These are phyloP conservation scores for Saccostrea glomerata DNA, from an alignment of 1,140 invertebrate genomes.

Conservation along the genomic window DNA sequence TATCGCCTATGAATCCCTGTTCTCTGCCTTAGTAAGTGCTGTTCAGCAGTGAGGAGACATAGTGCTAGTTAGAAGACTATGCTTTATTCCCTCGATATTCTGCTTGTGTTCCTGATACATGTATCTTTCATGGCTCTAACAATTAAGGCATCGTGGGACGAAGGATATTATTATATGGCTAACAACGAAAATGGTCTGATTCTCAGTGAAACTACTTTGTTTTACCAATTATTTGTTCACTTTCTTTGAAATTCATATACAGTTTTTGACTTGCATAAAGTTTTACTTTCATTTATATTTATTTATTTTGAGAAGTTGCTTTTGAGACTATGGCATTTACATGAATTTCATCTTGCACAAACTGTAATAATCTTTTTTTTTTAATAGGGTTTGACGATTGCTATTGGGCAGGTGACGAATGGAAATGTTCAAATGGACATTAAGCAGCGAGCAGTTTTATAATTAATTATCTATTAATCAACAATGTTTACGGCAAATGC, in stretches of 20 bases:
- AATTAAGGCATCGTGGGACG: background rate
- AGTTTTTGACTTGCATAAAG: no score
- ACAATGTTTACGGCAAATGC: background rate
- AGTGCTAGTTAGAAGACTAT: background rate
- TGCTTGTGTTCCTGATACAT: background rate
- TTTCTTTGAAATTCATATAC: no score
- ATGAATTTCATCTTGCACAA: background rate
- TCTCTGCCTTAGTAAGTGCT: background rate
- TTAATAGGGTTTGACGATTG: background rate
- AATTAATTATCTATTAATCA: background rate
- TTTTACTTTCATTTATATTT: no score
- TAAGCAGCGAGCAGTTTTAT: background rate
- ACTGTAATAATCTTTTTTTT: background rate
- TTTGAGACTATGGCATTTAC: no score
- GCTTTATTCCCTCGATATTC: background rate
- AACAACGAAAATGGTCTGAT: background rate
- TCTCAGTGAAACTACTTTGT: background rate
- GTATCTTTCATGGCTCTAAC: background rate
- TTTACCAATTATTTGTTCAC: background rate
- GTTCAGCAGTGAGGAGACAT: background rate
- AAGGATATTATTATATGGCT: background rate
- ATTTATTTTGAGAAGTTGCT: no score
- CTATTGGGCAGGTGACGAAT: constrained; percentile 22
- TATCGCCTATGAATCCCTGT: background rate
- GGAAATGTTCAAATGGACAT: background rate